These are phyloP conservation scores for Nettapus auritus DNA, from an alignment of 2,113 vertebrate species.

Conservation along the genomic window DNA sequence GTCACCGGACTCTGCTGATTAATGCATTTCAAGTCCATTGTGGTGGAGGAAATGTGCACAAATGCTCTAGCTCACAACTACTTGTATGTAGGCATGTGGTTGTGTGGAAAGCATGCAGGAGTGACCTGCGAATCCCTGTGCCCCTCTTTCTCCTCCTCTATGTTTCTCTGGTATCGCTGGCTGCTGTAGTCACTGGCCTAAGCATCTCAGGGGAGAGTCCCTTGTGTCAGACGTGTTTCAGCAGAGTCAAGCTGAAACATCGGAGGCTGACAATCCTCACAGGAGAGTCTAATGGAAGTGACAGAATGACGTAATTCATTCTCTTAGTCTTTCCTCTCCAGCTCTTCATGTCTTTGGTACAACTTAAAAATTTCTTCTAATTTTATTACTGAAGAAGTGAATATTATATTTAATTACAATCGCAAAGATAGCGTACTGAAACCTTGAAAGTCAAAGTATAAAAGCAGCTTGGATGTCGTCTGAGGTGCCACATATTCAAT, in stretches of 20 bases:
- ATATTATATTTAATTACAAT: not conserved
- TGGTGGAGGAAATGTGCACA: not conserved
- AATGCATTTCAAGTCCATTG: not conserved
- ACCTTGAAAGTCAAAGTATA: not conserved
- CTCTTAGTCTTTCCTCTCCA: not conserved
- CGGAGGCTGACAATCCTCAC: constrained; percentile 44
- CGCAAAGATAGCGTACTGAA: not conserved
- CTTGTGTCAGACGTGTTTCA: not conserved
- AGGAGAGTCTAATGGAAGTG: constrained; percentile 26
- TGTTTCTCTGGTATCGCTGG: not conserved
- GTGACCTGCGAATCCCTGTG: not conserved
- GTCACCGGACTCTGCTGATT: not conserved
- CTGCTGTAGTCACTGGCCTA: constrained; percentile 22
- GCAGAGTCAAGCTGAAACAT: constrained; percentile 44
- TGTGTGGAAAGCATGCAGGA: fast-evolving
- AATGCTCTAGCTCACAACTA: fast-evolving
- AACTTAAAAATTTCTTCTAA: constrained; percentile 47
- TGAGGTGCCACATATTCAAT: not conserved
- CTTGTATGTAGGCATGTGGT: not conserved
- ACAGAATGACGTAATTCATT: constrained; percentile 45
- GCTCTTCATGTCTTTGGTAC: not conserved
- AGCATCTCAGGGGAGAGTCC: constrained; percentile 2
- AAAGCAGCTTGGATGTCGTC: not conserved
- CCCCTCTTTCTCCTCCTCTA: not conserved
- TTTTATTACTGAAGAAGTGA: constrained; percentile 25